A percentile compares a stretch with the other conserved stretches of the same genome.
Evolutionary conservation across 2,888 invertebrate genomes (phyloP).

Genomic region (Acleris sparsana): DNA sequence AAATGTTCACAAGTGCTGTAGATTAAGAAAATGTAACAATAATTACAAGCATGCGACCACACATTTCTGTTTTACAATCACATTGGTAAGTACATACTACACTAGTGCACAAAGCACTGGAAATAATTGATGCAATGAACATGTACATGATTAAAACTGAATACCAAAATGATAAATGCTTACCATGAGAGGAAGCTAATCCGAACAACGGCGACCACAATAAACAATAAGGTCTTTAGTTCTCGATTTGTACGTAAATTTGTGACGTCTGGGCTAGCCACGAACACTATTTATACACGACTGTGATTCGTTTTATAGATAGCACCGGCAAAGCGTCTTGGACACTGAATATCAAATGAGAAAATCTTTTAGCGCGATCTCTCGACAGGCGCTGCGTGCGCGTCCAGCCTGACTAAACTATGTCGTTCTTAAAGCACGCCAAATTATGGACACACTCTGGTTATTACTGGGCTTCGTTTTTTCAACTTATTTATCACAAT

Average conservation of each 20-base stretch:
- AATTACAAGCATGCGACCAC: too few relatives aligned
- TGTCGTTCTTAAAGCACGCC: constrained; percentile 15
- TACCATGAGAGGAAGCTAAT: constrained; percentile 16
- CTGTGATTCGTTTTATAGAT: constrained; percentile 54
- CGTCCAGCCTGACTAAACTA: constrained; percentile 24
- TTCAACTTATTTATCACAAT: constrained; percentile 24
- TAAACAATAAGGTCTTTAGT: constrained; percentile 25
- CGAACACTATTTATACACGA: constrained; percentile 65
- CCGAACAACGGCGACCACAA: constrained; percentile 23
- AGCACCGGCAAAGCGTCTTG: constrained; percentile 60
- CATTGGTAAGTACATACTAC: too few relatives aligned
- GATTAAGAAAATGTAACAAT: too few relatives aligned
- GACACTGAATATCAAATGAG: constrained; percentile 73
- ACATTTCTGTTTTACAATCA: too few relatives aligned
- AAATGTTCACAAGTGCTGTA: too few relatives aligned
- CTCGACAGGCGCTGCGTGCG: constrained; percentile 44
- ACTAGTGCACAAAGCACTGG: too few relatives aligned
- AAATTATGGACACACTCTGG: constrained; percentile 15
- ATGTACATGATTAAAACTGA: neutral
- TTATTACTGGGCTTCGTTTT: constrained; percentile 22
- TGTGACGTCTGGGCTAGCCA: constrained; percentile 52
- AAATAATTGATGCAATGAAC: neutral
- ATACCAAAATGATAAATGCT: constrained; percentile 2
- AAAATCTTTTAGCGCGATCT: constrained; percentile 62
- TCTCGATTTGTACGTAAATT: constrained; percentile 50